phyloP scores from a whole-genome alignment of 2,888 invertebrate species.

The Flexamia atlantica region DNA sequence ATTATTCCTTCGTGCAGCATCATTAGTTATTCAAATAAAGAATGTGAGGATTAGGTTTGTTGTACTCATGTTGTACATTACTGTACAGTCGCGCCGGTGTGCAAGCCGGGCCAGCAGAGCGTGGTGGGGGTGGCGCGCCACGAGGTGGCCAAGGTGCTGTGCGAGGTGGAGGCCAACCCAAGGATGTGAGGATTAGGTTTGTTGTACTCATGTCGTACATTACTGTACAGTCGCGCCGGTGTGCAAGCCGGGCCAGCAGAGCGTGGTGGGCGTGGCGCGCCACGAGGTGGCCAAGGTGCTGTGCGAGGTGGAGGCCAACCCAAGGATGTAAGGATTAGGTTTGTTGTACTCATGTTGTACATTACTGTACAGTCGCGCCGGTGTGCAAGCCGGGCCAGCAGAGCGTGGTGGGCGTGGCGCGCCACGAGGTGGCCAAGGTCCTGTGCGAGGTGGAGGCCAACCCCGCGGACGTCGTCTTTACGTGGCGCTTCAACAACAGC shows the following conservation, averaged over 20 bases:
- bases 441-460: constrained; percentile 87
- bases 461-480: constrained; percentile 83
- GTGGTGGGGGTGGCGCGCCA: constrained; percentile 86
- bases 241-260: constrained; percentile 83
- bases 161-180: constrained; percentile 86
- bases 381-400: constrained; percentile 84
- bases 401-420: constrained; percentile 85
- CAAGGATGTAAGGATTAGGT: too few relatives aligned
- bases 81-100: constrained; percentile 83
- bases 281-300: constrained; percentile 83
- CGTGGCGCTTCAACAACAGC: constrained; percentile 88
- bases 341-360: too few relatives aligned
- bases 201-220: too few relatives aligned
- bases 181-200: too few relatives aligned
- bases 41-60: too few relatives aligned
- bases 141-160: constrained; percentile 83
- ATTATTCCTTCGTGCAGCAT: too few relatives aligned
- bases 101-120: constrained; percentile 82
- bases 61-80: too few relatives aligned
- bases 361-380: constrained; percentile 80
- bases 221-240: constrained; percentile 81
- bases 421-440: constrained; percentile 83
- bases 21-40: too few relatives aligned
- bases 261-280: constrained; percentile 85
- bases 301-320: constrained; percentile 88